A percentile compares a stretch with the other conserved stretches of the same genome.
Conservation (phyloP, 2,797 vertebrate species). For the Falco peregrinus region DNA sequence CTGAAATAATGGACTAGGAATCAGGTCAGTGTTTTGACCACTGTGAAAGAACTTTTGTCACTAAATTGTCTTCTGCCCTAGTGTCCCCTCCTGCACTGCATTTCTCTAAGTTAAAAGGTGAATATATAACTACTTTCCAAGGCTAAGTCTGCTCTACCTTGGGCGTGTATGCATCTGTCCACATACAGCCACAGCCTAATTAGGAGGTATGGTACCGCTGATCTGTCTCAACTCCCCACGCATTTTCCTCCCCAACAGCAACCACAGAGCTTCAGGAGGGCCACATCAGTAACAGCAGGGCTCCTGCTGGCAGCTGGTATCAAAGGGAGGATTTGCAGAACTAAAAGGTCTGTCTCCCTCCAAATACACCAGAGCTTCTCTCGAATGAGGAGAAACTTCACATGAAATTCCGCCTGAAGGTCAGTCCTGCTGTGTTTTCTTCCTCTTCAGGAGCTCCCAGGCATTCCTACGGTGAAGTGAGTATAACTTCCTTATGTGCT, state of each 20-base stretch:
- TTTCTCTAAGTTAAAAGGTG: not conserved
- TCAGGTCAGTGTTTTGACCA: not conserved
- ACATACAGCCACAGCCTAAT: not conserved
- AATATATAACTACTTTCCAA: not conserved
- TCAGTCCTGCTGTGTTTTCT: not conserved
- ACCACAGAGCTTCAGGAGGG: not conserved
- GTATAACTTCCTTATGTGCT: not conserved
- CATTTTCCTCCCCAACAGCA: not conserved
- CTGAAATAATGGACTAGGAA: not conserved
- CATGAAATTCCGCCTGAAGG: conserved; percentile 8
- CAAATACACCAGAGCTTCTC: not conserved
- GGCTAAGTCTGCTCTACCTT: not conserved
- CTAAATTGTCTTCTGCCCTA: not conserved
- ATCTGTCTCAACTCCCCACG: not conserved
- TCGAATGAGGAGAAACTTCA: conserved; percentile 12
- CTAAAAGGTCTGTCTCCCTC: conserved; percentile 4
- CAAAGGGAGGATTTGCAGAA: not conserved
- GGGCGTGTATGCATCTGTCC: accelerated
- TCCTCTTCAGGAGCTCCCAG: not conserved
- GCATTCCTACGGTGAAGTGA: not conserved
- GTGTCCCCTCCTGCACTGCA: not conserved
- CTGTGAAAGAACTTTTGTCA: not conserved
- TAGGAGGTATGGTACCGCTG: not conserved
- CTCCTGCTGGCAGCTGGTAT: not conserved
- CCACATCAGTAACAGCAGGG: not conserved